A percentile compares a stretch with the other conserved stretches of the same genome.
Evolutionary conservation across 1,140 invertebrate genomes (phyloP).

Genomic region (Pseudoatta argentina): DNA sequence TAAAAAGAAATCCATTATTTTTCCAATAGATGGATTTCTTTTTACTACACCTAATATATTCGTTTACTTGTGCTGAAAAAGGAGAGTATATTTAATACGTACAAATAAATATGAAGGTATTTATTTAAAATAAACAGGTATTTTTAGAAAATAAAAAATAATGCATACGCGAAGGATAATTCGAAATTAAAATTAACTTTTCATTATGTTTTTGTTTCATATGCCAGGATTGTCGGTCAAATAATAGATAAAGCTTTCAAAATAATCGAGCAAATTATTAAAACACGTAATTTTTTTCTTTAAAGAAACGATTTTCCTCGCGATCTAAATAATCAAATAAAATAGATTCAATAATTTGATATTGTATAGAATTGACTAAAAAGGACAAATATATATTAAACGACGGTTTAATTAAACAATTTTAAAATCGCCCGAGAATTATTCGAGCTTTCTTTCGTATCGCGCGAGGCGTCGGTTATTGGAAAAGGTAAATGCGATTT

Average conservation of each 20-base stretch:
- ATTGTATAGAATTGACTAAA: not conserved
- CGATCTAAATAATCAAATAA: not conserved
- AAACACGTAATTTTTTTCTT: not conserved
- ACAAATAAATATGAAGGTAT: not conserved
- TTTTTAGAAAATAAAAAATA: not conserved
- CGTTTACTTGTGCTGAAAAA: not conserved
- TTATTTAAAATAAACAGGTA: not conserved
- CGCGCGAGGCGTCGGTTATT: constrained; percentile 23
- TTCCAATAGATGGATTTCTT: too few species aligned
- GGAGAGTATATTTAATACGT: not conserved
- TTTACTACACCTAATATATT: too few species aligned
- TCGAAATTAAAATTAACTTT: not conserved
- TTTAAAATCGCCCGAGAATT: not conserved
- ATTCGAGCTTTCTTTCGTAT: constrained; percentile 11
- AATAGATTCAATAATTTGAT: not conserved
- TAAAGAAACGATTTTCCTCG: not conserved
- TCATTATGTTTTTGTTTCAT: not conserved
- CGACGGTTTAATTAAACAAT: not conserved
- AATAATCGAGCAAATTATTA: not conserved
- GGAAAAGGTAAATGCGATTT: constrained; percentile 52
- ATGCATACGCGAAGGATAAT: not conserved
- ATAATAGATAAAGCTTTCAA: too few species aligned
- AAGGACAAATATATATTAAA: not conserved
- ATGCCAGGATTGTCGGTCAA: not conserved
- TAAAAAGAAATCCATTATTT: too few species aligned